Conservation (phyloP, 2,113 vertebrate genomes). For the Rhadina sibilatrix region DNA sequence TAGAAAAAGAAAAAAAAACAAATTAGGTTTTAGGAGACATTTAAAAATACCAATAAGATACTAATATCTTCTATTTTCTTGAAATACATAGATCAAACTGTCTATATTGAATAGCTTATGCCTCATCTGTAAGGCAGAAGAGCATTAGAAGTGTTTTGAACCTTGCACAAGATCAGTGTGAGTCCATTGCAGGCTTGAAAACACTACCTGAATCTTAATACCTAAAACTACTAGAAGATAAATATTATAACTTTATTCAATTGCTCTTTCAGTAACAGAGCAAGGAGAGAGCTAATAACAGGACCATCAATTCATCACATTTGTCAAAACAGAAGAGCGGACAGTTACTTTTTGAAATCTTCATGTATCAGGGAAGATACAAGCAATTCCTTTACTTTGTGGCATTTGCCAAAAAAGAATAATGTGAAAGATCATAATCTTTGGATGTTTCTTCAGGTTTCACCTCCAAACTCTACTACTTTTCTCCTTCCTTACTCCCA, state of each 20-base stretch:
- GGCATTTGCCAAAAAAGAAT: neutral
- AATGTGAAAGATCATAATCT: neutral
- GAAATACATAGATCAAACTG: neutral
- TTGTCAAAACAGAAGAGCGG: neutral
- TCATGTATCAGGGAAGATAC: neutral
- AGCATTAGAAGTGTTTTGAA: neutral
- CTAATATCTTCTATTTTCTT: neutral
- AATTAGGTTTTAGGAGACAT: accelerated
- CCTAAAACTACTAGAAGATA: neutral
- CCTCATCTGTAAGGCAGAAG: neutral
- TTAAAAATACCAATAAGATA: neutral
- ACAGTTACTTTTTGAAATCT: neutral
- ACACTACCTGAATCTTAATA: neutral
- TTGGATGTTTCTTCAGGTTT: neutral
- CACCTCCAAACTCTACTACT: neutral
- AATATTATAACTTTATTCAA: neutral
- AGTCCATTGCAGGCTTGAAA: neutral
- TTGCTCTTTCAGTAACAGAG: neutral
- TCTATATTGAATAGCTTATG: neutral
- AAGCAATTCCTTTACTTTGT: neutral
- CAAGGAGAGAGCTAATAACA: neutral
- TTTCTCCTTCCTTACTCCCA: neutral
- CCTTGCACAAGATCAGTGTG: neutral
- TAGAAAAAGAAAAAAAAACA: neutral
- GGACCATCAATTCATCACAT: neutral